Percentiles rank a stretch among this genome's conserved stretches.
phyloP scores from a whole-genome alignment of 1,140 invertebrate genomes.

The Trichonephila clavipes region DNA sequence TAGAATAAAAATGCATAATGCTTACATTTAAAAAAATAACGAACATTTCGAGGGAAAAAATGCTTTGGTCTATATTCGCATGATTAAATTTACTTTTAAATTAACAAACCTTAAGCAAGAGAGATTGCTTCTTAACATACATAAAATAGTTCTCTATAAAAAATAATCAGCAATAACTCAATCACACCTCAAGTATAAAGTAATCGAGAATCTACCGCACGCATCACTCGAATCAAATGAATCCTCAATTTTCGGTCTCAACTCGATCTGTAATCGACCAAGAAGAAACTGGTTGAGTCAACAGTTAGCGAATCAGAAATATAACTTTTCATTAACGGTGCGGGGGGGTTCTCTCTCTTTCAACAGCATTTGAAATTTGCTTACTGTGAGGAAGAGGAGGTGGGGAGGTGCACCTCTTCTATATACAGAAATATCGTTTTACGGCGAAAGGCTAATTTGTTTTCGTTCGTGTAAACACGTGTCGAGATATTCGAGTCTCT shows the following conservation, averaged over 20 bases:
- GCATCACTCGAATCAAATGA: not conserved
- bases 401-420: not conserved
- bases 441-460: slow-evolving; percentile 58
- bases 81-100: too few relatives aligned
- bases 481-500: not conserved
- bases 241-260: slow-evolving; percentile 5
- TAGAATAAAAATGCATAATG: too few relatives aligned
- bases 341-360: not conserved
- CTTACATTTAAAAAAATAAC: too few relatives aligned
- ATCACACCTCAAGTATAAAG: not conserved
- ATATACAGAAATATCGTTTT: slow-evolving; percentile 14
- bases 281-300: slow-evolving; percentile 27
- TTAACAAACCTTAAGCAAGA: too few relatives aligned
- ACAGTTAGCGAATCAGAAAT: slow-evolving; percentile 46
- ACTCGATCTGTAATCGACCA: not conserved
- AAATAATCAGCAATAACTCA: not conserved
- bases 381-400: not conserved
- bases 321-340: slow-evolving; percentile 31
- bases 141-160: too few relatives aligned
- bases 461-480: slow-evolving; percentile 43
- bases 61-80: too few relatives aligned
- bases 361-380: slow-evolving; percentile 24
- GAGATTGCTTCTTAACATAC: too few relatives aligned
- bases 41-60: too few relatives aligned
- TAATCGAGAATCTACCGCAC: not conserved